A percentile compares a stretch with the other conserved stretches of the same genome.
Evolutionary conservation across 2,888 invertebrate genomes (phyloP).

Genomic region (Apamea anceps): DNA sequence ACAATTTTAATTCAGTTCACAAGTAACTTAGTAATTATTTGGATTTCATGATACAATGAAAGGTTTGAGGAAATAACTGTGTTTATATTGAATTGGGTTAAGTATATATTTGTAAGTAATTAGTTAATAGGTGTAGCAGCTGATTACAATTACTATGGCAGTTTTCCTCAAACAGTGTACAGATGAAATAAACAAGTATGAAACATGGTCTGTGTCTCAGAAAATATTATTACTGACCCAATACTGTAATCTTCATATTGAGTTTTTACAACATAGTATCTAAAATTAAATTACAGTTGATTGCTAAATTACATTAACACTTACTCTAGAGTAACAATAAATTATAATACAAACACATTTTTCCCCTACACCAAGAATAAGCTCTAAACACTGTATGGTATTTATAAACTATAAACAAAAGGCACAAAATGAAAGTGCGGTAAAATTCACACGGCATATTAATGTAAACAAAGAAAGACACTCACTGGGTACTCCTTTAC

Average conservation of each 20-base stretch:
- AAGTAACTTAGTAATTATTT: background rate
- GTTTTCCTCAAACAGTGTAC: slow-evolving; percentile 25
- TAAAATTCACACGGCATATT: slow-evolving; percentile 60
- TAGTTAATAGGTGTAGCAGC: background rate
- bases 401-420: slow-evolving; percentile 42
- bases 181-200: background rate
- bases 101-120: background rate
- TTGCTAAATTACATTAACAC: background rate
- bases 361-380: background rate
- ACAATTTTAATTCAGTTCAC: background rate
- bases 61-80: slow-evolving; percentile 1
- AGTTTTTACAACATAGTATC: background rate
- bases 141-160: background rate
- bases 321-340: background rate
- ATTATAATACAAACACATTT: slow-evolving; percentile 6
- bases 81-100: background rate
- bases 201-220: background rate
- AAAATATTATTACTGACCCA: background rate
- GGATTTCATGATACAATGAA: background rate
- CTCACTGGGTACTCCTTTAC: slow-evolving; percentile 96
- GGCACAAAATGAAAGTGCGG: slow-evolving; percentile 58
- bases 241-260: background rate
- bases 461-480: slow-evolving; percentile 67
- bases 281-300: background rate
- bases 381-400: slow-evolving; percentile 32